Evolutionary conservation across 2,888 invertebrate species (phyloP).

Genomic region (Apamea epomidion): DNA sequence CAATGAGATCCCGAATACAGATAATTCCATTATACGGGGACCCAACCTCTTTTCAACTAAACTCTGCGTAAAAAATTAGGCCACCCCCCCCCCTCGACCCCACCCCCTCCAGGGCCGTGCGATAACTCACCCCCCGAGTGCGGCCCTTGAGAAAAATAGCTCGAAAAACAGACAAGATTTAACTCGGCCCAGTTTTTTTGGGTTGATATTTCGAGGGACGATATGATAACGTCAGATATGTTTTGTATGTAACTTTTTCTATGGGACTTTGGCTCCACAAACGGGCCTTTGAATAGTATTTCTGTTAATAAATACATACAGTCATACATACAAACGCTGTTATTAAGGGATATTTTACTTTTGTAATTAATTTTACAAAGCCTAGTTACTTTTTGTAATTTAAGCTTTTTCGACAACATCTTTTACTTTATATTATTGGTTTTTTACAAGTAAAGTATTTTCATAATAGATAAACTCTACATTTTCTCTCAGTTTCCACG

Average conservation of each 20-base stretch:
- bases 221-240: slow-evolving; percentile 50
- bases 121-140: slow-evolving; percentile 68
- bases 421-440: background rate
- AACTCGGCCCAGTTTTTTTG: slow-evolving; percentile 79
- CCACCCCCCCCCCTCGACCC: slow-evolving; percentile 69
- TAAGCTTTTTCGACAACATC: background rate
- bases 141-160: slow-evolving; percentile 90
- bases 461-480: background rate
- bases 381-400: background rate
- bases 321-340: background rate
- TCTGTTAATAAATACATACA: background rate
- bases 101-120: slow-evolving; percentile 40
- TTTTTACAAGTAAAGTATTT: background rate
- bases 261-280: background rate
- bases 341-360: background rate
- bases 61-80: slow-evolving; percentile 88
- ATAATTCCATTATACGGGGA: slow-evolving; percentile 69
- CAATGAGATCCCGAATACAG: slow-evolving; percentile 68
- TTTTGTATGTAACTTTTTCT: slow-evolving; percentile 3
- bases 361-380: background rate
- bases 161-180: slow-evolving; percentile 88
- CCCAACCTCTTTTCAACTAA: slow-evolving; percentile 83
- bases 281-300: background rate
- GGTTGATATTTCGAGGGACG: slow-evolving; percentile 65
- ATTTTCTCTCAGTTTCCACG: background rate